These are phyloP conservation scores for Catharus fuscescens DNA, from an alignment of 2,113 vertebrate genomes.

Conservation along the genomic window DNA sequence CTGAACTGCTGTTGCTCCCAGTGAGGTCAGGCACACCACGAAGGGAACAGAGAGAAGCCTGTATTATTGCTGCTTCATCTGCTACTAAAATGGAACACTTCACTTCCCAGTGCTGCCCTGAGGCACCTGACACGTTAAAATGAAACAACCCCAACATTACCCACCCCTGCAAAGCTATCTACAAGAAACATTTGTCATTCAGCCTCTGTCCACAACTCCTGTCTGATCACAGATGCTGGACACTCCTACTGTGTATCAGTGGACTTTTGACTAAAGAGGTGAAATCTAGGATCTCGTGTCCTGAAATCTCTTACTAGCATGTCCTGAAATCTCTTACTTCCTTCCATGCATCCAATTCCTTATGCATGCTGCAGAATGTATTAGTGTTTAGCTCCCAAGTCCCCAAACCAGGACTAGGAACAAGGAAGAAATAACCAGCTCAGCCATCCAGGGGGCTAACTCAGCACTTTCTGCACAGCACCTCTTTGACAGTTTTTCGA, in stretches of 20 bases:
- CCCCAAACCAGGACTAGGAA: neutral
- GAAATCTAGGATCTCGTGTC: neutral
- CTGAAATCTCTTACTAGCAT: neutral
- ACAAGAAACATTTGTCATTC: neutral
- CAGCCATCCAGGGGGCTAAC: neutral
- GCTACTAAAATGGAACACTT: neutral
- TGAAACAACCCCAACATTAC: neutral
- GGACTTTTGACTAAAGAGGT: neutral
- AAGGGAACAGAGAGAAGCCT: neutral
- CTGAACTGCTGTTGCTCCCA: neutral
- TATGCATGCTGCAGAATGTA: neutral
- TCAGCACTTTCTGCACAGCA: neutral
- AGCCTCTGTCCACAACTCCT: neutral
- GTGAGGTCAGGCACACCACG: neutral
- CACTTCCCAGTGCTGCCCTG: neutral
- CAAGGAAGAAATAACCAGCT: neutral
- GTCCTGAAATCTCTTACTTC: neutral
- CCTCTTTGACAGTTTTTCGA: neutral
- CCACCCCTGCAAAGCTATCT: neutral
- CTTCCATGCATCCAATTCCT: neutral
- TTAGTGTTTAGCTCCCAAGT: neutral
- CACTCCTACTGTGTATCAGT: neutral
- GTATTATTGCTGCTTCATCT: neutral
- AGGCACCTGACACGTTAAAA: neutral
- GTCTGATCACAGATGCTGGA: neutral